Percentiles rank a stretch among this genome's conserved stretches.
Conservation (phyloP, 2,113 vertebrate species). For the Trogon surrucura region DNA sequence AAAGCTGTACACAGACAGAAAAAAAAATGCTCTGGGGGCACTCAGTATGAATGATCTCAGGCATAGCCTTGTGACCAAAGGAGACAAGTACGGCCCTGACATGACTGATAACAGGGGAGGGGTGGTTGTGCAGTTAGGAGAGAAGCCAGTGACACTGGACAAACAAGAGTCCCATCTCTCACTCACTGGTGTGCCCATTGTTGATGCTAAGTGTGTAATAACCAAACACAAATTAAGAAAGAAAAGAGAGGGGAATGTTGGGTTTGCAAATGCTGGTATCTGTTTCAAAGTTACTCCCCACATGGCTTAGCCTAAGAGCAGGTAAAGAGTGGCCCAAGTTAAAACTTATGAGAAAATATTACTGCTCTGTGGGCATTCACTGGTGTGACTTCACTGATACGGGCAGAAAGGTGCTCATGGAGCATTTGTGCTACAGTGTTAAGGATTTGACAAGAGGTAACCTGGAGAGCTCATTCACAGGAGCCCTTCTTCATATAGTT, state of each 20-base stretch:
- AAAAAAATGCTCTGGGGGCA: not conserved
- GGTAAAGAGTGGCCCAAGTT: not conserved
- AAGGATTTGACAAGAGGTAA: not conserved
- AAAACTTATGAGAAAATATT: not conserved
- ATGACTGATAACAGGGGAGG: not conserved
- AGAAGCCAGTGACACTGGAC: not conserved
- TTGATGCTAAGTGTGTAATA: not conserved
- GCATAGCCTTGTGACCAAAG: not conserved
- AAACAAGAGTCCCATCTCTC: not conserved
- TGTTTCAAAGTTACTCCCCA: not conserved
- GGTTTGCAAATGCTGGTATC: not conserved
- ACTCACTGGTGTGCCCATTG: fast-evolving
- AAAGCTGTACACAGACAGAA: not conserved
- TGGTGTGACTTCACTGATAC: fast-evolving
- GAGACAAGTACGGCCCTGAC: not conserved
- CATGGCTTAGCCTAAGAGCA: not conserved
- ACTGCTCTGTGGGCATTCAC: fast-evolving
- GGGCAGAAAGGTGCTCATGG: not conserved
- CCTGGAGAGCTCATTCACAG: not conserved
- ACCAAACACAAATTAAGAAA: not conserved
- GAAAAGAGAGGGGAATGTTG: not conserved
- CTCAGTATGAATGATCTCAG: not conserved
- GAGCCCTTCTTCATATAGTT: not conserved
- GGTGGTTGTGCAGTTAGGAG: not conserved
- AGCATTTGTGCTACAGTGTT: not conserved